These are phyloP conservation scores for Catagonus wagneri DNA, from an alignment of 2,113 vertebrate genomes.

Conservation along the genomic window DNA sequence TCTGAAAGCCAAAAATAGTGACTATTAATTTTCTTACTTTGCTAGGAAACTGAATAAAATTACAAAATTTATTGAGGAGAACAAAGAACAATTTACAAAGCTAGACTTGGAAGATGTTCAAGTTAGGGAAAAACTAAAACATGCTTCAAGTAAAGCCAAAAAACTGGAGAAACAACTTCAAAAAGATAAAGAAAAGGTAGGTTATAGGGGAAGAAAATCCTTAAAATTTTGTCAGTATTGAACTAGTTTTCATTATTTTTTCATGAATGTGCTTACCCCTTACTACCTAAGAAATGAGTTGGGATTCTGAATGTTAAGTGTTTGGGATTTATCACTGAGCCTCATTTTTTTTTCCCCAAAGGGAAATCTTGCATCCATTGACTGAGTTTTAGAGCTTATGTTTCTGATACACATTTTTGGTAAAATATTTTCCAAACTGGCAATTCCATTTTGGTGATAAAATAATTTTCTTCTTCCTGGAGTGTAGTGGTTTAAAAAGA, in stretches of 20 bases:
- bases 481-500: neutral
- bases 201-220: neutral
- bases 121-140: slow-evolving; percentile 96
- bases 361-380: neutral
- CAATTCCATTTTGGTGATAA: neutral
- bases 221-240: neutral
- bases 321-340: slow-evolving; percentile 17
- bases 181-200: slow-evolving; percentile 97
- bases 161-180: slow-evolving; percentile 96
- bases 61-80: slow-evolving; percentile 92
- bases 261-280: neutral
- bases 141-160: slow-evolving; percentile 94
- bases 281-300: neutral
- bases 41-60: slow-evolving; percentile 93
- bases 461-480: neutral
- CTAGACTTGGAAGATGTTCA: slow-evolving; percentile 97
- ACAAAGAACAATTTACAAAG: slow-evolving; percentile 95
- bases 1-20: slow-evolving; percentile 20
- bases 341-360: neutral
- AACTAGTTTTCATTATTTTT: slow-evolving; percentile 35
- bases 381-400: slow-evolving; percentile 22
- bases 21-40: slow-evolving; percentile 19
- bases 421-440: neutral
- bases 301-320: neutral
- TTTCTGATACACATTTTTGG: neutral